Percentiles rank a stretch among this genome's conserved stretches.
These are phyloP conservation scores for Thamnophis elegans DNA, from an alignment of 2,797 vertebrate genomes.

Conservation along the genomic window DNA sequence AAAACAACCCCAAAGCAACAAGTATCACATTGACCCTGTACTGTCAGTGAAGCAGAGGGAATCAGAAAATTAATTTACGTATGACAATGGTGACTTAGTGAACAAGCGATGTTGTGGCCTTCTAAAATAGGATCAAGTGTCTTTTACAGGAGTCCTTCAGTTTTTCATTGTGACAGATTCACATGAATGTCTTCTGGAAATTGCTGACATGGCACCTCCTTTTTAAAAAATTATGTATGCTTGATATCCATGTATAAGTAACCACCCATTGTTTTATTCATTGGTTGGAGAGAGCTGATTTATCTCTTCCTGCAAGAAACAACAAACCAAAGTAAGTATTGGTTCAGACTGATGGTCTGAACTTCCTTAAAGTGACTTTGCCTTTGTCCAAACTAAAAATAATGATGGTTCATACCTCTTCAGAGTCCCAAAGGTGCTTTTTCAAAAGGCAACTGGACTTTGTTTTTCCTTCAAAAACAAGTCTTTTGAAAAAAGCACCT, in stretches of 20 bases:
- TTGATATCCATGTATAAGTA: not conserved
- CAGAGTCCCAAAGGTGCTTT: not conserved
- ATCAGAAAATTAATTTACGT: not conserved
- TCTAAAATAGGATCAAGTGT: not conserved
- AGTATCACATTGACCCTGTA: not conserved
- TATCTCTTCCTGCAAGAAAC: not conserved
- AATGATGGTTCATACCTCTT: not conserved
- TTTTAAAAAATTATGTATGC: not conserved
- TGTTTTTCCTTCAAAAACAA: not conserved
- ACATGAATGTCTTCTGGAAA: not conserved
- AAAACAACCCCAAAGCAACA: not conserved
- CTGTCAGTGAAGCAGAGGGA: too few species aligned
- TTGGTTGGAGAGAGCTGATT: not conserved
- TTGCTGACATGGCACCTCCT: not conserved
- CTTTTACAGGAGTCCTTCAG: not conserved
- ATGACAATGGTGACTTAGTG: not conserved
- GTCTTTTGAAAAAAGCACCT: not conserved
- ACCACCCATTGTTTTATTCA: not conserved
- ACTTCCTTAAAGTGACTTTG: not conserved
- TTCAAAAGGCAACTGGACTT: not conserved
- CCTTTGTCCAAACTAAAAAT: not conserved
- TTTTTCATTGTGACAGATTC: not conserved
- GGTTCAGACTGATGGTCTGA: not conserved
- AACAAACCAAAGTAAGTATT: not conserved
- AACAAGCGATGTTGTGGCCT: not conserved